phyloP scores from a whole-genome alignment of 30 jellyfish, hydroid and myxozoan genomes.

The Cassiopea andromeda region DNA sequence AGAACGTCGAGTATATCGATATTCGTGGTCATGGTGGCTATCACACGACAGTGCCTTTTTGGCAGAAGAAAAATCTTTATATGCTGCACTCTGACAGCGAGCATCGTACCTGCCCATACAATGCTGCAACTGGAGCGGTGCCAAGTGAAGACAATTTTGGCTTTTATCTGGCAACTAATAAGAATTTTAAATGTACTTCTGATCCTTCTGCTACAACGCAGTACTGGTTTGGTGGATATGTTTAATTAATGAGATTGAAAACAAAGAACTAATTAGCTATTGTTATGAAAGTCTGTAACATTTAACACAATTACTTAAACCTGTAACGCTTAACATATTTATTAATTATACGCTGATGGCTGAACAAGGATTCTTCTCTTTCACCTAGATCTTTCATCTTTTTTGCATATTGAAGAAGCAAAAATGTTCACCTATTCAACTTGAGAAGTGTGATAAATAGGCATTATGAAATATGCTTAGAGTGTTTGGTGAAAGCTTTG shows the following conservation, averaged over 20 bases:
- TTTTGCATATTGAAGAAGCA: no score
- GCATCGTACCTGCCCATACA: not conserved
- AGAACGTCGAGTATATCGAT: conserved; percentile 5
- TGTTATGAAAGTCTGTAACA: no score
- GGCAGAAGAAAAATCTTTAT: not conserved
- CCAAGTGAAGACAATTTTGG: not conserved
- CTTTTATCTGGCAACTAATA: not conserved
- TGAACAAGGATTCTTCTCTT: no score
- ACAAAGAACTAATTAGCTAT: not conserved
- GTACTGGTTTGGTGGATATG: not conserved
- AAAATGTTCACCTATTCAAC: no score
- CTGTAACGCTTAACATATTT: no score
- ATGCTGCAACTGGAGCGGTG: not conserved
- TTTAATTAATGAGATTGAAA: not conserved
- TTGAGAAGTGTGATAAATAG: no score
- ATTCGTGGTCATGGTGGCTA: conserved; percentile 11
- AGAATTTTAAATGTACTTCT: not conserved
- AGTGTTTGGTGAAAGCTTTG: no score
- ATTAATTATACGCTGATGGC: no score
- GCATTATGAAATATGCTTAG: no score
- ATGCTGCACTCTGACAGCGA: conserved; percentile 1
- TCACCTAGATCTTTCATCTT: no score
- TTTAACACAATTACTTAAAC: no score
- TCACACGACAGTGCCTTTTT: not conserved
- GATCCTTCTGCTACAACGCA: not conserved